Evolutionary conservation across 2,113 vertebrate genomes (phyloP), one percentile per base, ranked within the genome.

Genomic region (Chionodraco myersi): DNA sequence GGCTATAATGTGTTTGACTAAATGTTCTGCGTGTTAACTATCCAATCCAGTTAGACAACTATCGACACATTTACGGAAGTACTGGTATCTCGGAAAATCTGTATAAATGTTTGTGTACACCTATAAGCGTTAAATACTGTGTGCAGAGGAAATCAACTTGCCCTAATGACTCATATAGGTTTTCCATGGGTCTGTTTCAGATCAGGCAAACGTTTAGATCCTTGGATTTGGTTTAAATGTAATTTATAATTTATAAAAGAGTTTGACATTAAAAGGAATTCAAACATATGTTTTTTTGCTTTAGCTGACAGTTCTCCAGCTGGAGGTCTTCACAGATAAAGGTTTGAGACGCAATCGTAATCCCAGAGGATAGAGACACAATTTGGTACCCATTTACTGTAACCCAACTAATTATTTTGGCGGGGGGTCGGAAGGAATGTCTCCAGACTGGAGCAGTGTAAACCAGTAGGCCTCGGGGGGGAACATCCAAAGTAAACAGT

Each of bases 401-500:
- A 41, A 41, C 36, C 36, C 36, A 41, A 7, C 36, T 1, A 41
- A 41, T 7, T 6, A 5, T 41, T 41, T 41, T 41, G 36, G 36
- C 36, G 61, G 21, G 10, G 49, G 68, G 54, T 82, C 56, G 36
- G 52, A 21, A 0, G 47, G 45, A 34, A 34, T 18, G 48, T 73
- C 83, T 44, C 68, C 67, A 60, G 77, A 54, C 73, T 79, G 67
- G 26, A 69, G 6, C 53, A 18, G 62, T 30, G 58, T 59, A 52
- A 84, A 82, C 52, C 73, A 51, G 82, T 51, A 1, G 74, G 77
- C 82, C 36, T 85, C 14, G 4, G 53, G 62, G 72, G 23, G 78
- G 59, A 79, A 72, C 5, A 48, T 66, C 61, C 62, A 75, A 49
- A n/a, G 56, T 71, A 89, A 88, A 86, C 81, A 26, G 75, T 53